Conservation (phyloP, 2,888 invertebrate species). For the Dromius quadrimaculatus region DNA sequence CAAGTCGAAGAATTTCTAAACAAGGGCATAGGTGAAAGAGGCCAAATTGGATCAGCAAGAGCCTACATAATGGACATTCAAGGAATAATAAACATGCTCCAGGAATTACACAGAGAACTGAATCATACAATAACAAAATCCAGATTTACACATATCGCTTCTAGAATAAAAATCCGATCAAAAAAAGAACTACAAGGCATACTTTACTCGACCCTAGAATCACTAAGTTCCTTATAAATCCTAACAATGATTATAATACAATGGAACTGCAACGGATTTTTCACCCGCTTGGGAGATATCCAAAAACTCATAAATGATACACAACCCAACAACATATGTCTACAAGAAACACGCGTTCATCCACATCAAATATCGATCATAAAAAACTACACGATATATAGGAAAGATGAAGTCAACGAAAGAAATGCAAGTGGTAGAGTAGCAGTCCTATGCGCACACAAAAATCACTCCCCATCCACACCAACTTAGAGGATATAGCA, state of each 20-base stretch:
- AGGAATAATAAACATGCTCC: too few relatives aligned
- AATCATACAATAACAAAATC: too few relatives aligned
- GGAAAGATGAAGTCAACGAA: slow-evolving; percentile 8
- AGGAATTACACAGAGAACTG: too few relatives aligned
- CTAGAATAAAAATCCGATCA: too few relatives aligned
- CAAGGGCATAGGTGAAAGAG: too few relatives aligned
- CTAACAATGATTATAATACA: slow-evolving; percentile 4
- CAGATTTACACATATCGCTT: too few relatives aligned
- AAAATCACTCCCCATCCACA: not conserved
- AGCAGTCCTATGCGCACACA: not conserved
- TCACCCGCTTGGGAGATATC: not conserved
- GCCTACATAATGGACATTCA: too few relatives aligned
- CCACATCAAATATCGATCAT: not conserved
- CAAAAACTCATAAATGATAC: not conserved
- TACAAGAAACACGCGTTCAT: slow-evolving; percentile 3
- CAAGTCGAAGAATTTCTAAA: too few relatives aligned
- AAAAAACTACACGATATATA: not conserved
- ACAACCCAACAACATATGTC: not conserved
- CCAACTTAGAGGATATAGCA: not conserved
- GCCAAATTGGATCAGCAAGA: too few relatives aligned
- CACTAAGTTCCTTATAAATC: too few relatives aligned
- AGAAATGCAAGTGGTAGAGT: slow-evolving; percentile 1
- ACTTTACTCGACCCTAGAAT: too few relatives aligned
- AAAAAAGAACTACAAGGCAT: too few relatives aligned
- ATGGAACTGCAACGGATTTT: slow-evolving; percentile 9